Conservation (phyloP, 2,888 invertebrate species). For the Eucera pruinosa region DNA sequence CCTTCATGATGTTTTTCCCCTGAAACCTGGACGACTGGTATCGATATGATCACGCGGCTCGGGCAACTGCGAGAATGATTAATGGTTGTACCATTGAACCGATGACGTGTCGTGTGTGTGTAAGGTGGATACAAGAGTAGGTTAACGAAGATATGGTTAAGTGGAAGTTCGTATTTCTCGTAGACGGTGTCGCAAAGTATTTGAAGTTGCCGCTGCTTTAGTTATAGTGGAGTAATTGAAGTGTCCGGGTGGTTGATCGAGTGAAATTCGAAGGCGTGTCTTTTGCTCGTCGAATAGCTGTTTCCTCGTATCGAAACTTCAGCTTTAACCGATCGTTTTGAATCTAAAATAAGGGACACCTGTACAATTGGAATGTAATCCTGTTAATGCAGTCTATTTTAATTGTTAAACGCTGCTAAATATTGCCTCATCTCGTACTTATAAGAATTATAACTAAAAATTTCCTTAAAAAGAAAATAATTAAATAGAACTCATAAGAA, state of each 20-base stretch:
- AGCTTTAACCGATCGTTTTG: too few relatives aligned
- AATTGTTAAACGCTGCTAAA: too few relatives aligned
- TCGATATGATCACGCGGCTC: slow-evolving; percentile 6
- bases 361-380: too few relatives aligned
- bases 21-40: not conserved
- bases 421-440: too few relatives aligned
- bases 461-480: too few relatives aligned
- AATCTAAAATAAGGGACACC: too few relatives aligned
- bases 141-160: not conserved
- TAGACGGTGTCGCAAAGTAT: not conserved
- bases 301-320: not conserved
- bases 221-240: not conserved
- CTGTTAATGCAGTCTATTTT: too few relatives aligned
- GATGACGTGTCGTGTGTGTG: not conserved
- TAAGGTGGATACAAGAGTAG: too few relatives aligned
- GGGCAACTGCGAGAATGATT: slow-evolving; percentile 2
- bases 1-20: not conserved
- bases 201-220: not conserved
- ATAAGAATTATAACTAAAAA: too few relatives aligned
- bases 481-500: too few relatives aligned
- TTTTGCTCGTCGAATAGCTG: not conserved
- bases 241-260: not conserved
- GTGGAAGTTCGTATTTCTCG: not conserved
- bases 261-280: not conserved
- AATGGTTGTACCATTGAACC: not conserved